Base-by-base conservation (phyloP, 1,140 invertebrate species). In the Rhopalosiphum maidis region DNA sequence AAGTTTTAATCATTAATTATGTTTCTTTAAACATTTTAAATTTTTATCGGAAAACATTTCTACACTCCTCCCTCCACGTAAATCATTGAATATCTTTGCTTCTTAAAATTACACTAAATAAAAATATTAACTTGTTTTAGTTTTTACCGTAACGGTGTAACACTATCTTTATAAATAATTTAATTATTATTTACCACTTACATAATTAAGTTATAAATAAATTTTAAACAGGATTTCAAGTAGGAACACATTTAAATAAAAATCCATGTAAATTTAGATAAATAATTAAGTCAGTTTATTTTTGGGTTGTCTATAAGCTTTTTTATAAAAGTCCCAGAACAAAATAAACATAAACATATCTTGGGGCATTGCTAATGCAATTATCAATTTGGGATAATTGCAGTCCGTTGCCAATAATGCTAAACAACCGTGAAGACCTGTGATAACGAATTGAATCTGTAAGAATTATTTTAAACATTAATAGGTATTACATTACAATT, bases 261-360 rank as follows among this genome's bases (percentile, higher is more conserved):
- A 60, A 86, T 86, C 18, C 60, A 35, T 22, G 7, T 88, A 51
- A 23, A 37, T 54, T 3, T 25, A 25, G 8, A 54, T 1, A 89
- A 89, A 55, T 54, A 46, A 90, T 90, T 46, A 90, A 25, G 37
- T 43, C 41, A 46, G 15, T 90, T 82, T 91, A 91, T 91, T 60
- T 68, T 91, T 94, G 22, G 83, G 54, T 89, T 93, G 55, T 22
- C 6, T 35, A 77, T 99, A 99, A 1, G 97, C 96, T 94, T 97
- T 97, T 93, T 97, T 96, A 94, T 99, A 99, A 95, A 99, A 99
- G 93, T 98, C 97, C 4, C 96, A 96, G 94, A 99, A 99, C 8
- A 99, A 95, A 91, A 97, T 95, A 2, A 98, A 96, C 96, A 99
- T 97, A 94, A 97, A 97, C 6, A 97, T 55, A 94, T 97, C 96